A percentile compares a stretch with the other conserved stretches of the same genome.
phyloP scores from a whole-genome alignment of 1,140 invertebrate genomes.

The Dolichoris vasculosae region DNA sequence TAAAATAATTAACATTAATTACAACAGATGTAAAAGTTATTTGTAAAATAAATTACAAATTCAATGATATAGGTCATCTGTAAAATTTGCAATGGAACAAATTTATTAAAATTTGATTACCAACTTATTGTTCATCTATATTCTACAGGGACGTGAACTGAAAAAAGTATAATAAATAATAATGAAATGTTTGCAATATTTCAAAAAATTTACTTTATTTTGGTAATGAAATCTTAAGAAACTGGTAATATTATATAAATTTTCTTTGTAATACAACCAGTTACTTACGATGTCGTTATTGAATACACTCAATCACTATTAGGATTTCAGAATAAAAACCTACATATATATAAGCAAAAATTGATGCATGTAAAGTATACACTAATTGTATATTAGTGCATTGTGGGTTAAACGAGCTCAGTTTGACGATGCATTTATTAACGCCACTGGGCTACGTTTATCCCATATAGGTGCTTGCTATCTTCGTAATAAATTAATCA shows the following conservation, averaged over 20 bases:
- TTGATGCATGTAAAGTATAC: background rate
- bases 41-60: no score
- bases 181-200: no score
- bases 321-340: background rate
- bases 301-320: background rate
- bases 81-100: background rate
- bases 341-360: background rate
- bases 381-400: background rate
- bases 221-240: background rate
- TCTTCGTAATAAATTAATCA: background rate
- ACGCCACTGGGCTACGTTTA: conserved; percentile 33
- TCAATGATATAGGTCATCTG: background rate
- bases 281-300: background rate
- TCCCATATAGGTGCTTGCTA: conserved; percentile 16
- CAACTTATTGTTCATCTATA: no score
- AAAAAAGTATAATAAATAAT: no score
- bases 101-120: no score
- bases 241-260: background rate
- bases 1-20: no score
- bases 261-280: background rate
- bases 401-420: conserved; percentile 20
- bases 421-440: background rate
- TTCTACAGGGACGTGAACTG: no score
- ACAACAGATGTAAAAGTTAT: no score
- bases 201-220: no score